Evolutionary conservation across 1,140 invertebrate genomes (phyloP).

Genomic region (Helicorthomorpha holstii): DNA sequence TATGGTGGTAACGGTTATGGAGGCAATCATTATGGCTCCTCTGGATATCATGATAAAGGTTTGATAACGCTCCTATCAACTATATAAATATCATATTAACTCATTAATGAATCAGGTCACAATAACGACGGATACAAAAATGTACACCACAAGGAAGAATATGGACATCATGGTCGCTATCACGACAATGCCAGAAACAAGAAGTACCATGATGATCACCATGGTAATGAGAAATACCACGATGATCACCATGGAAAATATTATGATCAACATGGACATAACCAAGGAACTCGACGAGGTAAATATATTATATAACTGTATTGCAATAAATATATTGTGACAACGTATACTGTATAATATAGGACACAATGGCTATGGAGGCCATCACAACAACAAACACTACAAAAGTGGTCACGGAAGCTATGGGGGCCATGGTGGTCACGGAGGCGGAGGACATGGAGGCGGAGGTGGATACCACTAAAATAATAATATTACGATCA

Average conservation of each 20-base stretch:
- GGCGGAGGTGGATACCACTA: neutral
- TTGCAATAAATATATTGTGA: no score
- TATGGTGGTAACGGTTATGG: slow-evolving; percentile 12
- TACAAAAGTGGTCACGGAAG: slow-evolving; percentile 2
- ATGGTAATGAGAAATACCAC: slow-evolving; percentile 12
- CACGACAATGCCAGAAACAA: slow-evolving; percentile 14
- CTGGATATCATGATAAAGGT: slow-evolving; percentile 9
- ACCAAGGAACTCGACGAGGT: slow-evolving; percentile 7
- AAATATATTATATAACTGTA: no score
- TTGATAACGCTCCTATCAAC: no score
- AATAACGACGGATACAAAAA: slow-evolving; percentile 16
- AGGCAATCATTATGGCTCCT: slow-evolving; percentile 4
- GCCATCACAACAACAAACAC: slow-evolving; percentile 5
- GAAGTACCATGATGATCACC: slow-evolving; percentile 14
- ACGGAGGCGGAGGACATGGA: no score
- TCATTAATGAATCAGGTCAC: no score
- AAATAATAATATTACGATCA: no score
- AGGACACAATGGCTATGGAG: neutral
- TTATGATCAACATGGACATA: slow-evolving; percentile 12
- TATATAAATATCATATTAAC: no score
- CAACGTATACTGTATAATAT: no score
- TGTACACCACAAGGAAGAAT: slow-evolving; percentile 18
- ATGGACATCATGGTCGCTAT: slow-evolving; percentile 14
- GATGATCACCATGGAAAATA: slow-evolving; percentile 12
- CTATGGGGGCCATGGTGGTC: no score